These are phyloP conservation scores for Odontomachus brunneus DNA, from an alignment of 1,140 invertebrate genomes.

Conservation along the genomic window DNA sequence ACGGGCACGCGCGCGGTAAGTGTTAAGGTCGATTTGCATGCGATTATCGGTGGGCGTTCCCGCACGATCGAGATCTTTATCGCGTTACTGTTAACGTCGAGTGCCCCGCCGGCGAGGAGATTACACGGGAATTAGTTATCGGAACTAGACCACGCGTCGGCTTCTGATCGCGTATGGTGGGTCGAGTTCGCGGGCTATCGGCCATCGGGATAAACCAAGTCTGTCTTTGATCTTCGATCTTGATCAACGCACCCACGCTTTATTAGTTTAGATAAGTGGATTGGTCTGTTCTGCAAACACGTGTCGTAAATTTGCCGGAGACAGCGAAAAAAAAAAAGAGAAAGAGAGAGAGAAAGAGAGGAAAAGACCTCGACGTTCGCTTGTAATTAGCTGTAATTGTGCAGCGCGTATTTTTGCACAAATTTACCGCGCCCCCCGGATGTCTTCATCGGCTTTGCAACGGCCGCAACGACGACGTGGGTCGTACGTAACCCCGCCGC, in stretches of 20 bases:
- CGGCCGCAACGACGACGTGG: constrained; percentile 28
- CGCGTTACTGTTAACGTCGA: constrained; percentile 58
- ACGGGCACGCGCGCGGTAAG: constrained; percentile 59
- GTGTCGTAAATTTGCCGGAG: constrained; percentile 9
- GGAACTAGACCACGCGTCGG: constrained; percentile 22
- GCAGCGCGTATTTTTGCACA: constrained; percentile 12
- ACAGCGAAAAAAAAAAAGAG: not conserved
- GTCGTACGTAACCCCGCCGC: constrained; percentile 42
- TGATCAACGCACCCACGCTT: not conserved
- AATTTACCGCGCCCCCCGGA: constrained; percentile 3
- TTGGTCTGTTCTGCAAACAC: not conserved
- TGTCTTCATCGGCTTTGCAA: constrained; percentile 54
- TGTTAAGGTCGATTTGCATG: constrained; percentile 72
- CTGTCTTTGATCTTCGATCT: not conserved
- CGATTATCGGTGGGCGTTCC: constrained; percentile 77
- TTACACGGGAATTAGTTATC: constrained; percentile 67
- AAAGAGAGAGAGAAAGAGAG: too few relatives aligned
- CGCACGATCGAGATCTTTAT: constrained; percentile 75
- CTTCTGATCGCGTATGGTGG: constrained; percentile 29
- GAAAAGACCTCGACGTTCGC: not conserved
- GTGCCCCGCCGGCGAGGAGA: constrained; percentile 35
- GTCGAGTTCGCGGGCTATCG: constrained; percentile 12
- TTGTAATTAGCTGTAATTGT: constrained; percentile 23
- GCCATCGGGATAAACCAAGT: not conserved
- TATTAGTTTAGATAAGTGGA: not conserved